Evolutionary conservation across 2,113 vertebrate genomes (phyloP), one percentile per base, ranked within the genome.

Genomic region (Aegypius monachus): DNA sequence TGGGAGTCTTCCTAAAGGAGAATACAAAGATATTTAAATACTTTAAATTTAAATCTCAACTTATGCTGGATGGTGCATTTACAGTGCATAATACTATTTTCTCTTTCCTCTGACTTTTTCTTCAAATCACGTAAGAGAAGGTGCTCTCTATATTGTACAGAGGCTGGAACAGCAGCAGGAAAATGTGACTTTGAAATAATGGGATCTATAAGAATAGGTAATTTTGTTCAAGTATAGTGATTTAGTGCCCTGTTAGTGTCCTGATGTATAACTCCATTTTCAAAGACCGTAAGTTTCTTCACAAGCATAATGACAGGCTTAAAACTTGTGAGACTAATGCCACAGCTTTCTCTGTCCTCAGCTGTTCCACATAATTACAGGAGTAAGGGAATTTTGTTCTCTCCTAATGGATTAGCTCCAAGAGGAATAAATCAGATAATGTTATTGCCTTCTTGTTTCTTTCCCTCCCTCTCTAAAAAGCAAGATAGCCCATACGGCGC

Each of bases 231-330:
- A 96, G 90, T 95, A 29, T 62, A 61, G 94, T 97, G 95, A 98
- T 97, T 97, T 97, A 97, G 92, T 93, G 92, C 95, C 91, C 94
- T 93, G 83, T 95, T 94, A 95, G 90, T 94, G 78, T 97, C 87
- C 95, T 96, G 96, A 94, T 96, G 84, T 97, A 95, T 95, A 92
- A 94, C 89, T 96, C 90, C 88, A 95, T 97, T 97, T 97, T 83
- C 81, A 86, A 92, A 93, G 90, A 92, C 90, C 0, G 0, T 72
- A 88, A 86, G 88, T 96, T 97, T 96, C 67, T 91, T 97, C 84
- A 68, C 50, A 65, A 96, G 86, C 71, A 36, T 95, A 96, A 96
- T 85, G 95, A 93, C 95, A 95, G 81, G 47, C 77, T 96, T 96
- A 94, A 96, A 95, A 93, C 95, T 96, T 88, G 74, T 78, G 90